phyloP scores from a whole-genome alignment of 2,888 invertebrate genomes.

The Chironomus riparius region DNA sequence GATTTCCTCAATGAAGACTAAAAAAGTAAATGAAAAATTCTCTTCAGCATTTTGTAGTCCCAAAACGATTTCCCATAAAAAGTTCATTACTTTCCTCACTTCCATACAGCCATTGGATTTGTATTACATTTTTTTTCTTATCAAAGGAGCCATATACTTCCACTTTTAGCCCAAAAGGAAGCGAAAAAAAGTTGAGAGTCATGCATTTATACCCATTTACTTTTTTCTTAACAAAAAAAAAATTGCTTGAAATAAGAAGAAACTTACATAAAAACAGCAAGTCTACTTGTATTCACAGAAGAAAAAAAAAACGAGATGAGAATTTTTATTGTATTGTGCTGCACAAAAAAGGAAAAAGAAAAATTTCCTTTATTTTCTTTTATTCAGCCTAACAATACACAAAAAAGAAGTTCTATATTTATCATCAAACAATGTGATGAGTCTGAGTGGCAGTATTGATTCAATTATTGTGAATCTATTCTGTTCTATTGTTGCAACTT shows the following conservation, averaged over 20 bases:
- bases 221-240: background rate
- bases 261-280: no score
- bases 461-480: background rate
- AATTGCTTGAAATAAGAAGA: background rate
- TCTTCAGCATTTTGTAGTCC: background rate
- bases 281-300: background rate
- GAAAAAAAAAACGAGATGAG: background rate
- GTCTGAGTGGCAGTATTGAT: background rate
- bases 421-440: background rate
- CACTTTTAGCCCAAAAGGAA: background rate
- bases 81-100: background rate
- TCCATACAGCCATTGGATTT: background rate
- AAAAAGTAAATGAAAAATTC: background rate
- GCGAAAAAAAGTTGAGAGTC: background rate
- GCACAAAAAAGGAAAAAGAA: no score
- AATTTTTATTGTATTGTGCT: background rate
- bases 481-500: background rate
- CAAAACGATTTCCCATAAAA: background rate
- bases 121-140: background rate
- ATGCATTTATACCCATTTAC: background rate
- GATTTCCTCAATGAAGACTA: background rate
- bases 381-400: background rate
- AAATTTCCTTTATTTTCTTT: no score
- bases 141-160: background rate
- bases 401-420: background rate